phyloP scores from a whole-genome alignment of 2,797 vertebrate species.

The Sparidentex hasta region DNA sequence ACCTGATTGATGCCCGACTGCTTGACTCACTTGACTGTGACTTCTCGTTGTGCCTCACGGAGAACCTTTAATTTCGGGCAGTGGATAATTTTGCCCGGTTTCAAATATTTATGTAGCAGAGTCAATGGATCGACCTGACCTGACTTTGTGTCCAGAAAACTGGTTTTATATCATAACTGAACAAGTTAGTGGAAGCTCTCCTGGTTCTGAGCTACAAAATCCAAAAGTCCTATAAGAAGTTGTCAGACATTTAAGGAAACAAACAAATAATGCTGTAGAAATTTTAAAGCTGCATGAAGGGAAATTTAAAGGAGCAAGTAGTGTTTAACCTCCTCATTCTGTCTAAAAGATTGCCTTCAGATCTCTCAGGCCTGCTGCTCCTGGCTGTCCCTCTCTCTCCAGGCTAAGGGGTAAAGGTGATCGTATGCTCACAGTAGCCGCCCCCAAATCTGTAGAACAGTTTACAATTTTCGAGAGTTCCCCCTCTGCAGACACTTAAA shows the following conservation, averaged over 20 bases:
- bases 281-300: not conserved
- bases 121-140: not conserved
- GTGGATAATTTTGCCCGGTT: not conserved
- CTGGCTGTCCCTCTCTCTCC: too few relatives aligned
- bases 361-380: too few relatives aligned
- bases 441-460: too few relatives aligned
- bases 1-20: not conserved
- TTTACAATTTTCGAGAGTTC: too few relatives aligned
- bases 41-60: not conserved
- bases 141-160: not conserved
- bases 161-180: not conserved
- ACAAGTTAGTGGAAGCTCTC: not conserved
- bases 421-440: too few relatives aligned
- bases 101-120: not conserved
- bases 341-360: too few relatives aligned
- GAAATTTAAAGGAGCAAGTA: not conserved
- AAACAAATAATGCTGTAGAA: not conserved
- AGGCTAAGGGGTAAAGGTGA: too few relatives aligned
- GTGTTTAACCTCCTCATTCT: not conserved
- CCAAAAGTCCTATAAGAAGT: not conserved
- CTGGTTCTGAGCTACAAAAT: not conserved
- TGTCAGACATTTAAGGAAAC: not conserved
- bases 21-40: constrained; percentile 1
- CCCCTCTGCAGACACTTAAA: too few relatives aligned
- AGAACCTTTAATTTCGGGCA: not conserved